Evolutionary conservation across 1,140 invertebrate species (phyloP).

Genomic region (Drosophila miranda): DNA sequence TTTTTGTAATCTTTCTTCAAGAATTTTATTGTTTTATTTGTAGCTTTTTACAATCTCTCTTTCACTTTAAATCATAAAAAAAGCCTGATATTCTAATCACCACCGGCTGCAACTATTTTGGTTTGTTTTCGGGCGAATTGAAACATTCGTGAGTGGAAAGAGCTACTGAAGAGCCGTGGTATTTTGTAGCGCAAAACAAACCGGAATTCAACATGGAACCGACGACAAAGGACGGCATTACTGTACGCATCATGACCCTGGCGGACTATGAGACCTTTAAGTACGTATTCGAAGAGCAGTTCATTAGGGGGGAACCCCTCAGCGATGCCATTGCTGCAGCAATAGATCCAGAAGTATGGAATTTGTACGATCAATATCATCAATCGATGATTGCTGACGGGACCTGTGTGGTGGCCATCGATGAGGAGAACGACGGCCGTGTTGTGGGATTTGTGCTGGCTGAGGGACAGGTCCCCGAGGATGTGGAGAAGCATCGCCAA

Average conservation of each 20-base stretch:
- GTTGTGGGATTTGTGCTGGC: conserved; percentile 47
- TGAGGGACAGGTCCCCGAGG: conserved; percentile 1
- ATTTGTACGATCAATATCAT: conserved; percentile 12
- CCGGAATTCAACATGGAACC: too few relatives aligned
- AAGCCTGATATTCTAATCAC: too few relatives aligned
- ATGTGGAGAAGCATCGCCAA: conserved; percentile 40
- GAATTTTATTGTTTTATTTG: too few relatives aligned
- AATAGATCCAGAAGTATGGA: conserved; percentile 13
- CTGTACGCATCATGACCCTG: conserved; percentile 34
- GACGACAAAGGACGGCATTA: conserved; percentile 21
- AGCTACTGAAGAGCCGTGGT: too few relatives aligned
- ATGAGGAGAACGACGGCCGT: conserved; percentile 11
- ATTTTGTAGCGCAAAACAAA: too few relatives aligned
- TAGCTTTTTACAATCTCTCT: too few relatives aligned
- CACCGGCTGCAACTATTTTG: too few relatives aligned
- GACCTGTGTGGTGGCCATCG: conserved; percentile 38
- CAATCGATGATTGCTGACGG: conserved; percentile 35
- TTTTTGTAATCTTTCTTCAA: too few relatives aligned
- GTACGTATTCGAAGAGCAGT: conserved; percentile 25
- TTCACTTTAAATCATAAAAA: too few relatives aligned
- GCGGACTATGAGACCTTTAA: conserved; percentile 37
- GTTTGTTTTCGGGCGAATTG: too few relatives aligned
- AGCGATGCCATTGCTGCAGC: conserved; percentile 5
- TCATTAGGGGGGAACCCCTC: conserved; percentile 38
- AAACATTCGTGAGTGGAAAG: too few relatives aligned